Base-by-base conservation (phyloP, 2,797 vertebrate genomes). In the Chiloscyllium punctatum region DNA sequence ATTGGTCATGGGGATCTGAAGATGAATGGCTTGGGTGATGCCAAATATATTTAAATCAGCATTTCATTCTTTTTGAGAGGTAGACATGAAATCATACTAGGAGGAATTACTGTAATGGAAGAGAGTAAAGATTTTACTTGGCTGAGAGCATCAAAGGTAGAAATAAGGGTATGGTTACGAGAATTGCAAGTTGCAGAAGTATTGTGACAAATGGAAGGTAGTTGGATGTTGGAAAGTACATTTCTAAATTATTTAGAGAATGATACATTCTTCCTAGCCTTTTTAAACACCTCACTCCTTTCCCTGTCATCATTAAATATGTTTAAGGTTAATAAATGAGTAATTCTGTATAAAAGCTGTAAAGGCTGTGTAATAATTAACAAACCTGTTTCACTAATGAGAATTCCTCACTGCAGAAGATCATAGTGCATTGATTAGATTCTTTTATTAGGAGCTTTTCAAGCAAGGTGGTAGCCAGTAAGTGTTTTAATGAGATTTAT, bases 381-480 rank as follows among this genome's bases (percentile, higher is more conserved):
- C 69, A 72, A 94, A 74, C 42, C 74, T 25, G 53, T 74, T 51
- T 74, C 23, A 48, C 53, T 21, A 53, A 74, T 94, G 94, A 94
- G 69, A 94, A 51, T 94, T 51, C 42, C 42, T 48, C 33, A 16
- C 94, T 74, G 94, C 71, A 94, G 69, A 51, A 21, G 69, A 94
- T 94, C 94, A 77, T 7, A 94, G 94, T 57, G 94, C 69, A 77
- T 30, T 94, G 30, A 94, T 94, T 94, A 77, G 94, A 30, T 94
- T 94, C 94, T 53, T 77, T 71, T 74, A 51, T 94, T 51, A 33
- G 27, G 30, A 51, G 48, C 16, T 72, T 30, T 72, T 72, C 94
- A 51, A 94, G 74, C 74, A 53, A 94, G 74, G 53, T 94, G 25
- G 42, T 33, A 53, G 42, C n/a, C 74, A 74, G 30, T 74, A 94